phyloP scores from a whole-genome alignment of 1,140 invertebrate species.

The Oryctes rhinoceros region DNA sequence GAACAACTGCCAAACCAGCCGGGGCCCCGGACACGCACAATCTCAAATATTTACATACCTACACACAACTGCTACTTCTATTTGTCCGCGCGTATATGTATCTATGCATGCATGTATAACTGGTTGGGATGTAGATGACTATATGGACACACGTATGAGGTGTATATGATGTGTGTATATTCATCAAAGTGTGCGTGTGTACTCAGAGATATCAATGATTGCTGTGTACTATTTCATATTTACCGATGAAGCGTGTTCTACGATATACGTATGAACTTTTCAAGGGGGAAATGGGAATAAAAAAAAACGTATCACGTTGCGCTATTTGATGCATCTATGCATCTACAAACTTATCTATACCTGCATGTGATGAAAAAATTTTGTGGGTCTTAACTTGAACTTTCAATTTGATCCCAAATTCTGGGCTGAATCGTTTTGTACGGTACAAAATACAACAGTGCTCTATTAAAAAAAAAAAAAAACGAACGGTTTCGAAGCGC shows the following conservation, averaged over 20 bases:
- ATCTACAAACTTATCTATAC: no score
- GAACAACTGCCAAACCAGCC: slow-evolving; percentile 54
- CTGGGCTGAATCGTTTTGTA: no score
- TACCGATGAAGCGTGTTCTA: slow-evolving; percentile 20
- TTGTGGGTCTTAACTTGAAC: no score
- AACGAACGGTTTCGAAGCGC: no score
- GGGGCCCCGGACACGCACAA: slow-evolving; percentile 46
- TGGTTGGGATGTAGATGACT: neutral
- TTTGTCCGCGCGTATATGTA: slow-evolving; percentile 34
- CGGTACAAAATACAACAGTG: no score
- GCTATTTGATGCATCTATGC: no score
- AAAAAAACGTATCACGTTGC: neutral
- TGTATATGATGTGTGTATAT: slow-evolving; percentile 21
- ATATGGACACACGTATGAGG: slow-evolving; percentile 8
- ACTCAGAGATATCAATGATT: slow-evolving; percentile 34
- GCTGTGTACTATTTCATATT: slow-evolving; percentile 32
- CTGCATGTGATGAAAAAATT: no score
- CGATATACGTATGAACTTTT: neutral
- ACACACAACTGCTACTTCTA: slow-evolving; percentile 43
- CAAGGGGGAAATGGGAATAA: neutral
- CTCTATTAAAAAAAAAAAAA: no score
- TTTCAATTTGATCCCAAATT: no score
- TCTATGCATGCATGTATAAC: neutral
- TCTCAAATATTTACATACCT: slow-evolving; percentile 47
- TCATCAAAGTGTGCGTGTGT: slow-evolving; percentile 32